Evolutionary conservation across 2,888 invertebrate genomes (phyloP), one percentile per base, ranked within the genome.

Genomic region (Desoria tigrina): DNA sequence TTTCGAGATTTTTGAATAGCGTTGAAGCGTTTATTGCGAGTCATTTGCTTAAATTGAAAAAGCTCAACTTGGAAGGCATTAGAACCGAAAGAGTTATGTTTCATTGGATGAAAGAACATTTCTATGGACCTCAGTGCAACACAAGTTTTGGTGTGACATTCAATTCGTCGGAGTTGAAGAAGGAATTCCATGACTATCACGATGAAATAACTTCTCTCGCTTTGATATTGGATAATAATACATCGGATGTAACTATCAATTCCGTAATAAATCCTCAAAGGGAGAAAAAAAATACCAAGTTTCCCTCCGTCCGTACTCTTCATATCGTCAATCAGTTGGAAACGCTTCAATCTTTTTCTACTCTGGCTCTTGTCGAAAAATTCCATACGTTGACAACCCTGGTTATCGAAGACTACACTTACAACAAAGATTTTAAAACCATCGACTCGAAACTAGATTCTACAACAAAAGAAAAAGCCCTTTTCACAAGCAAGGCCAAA

Each of bases 311-410:
- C 24, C 39, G 18, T n/a, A 28, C 2, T 42, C 24, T 61, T 2
- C 61, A 61, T 21, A 21, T 61, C 11, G 23, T 61, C 14, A 61
- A 61, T 42, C 23, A 61, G 21, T 39, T 54, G 11, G 27, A 32
- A 1, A 16, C 54, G 7, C 42, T 61, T 39, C 11, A 3, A 2
- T 42, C 42, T 18, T 61, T 28, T 42, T 53, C 39, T 16, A 14
- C 54, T 23, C 16, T 9, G 1, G 14, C 42, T 16, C 53, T 61
- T 9, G 50, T 54, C 7, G 28, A 18, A 2, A 54, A 54, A 37
- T 61, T 61, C 23, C 37, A 1, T 4, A 23, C 24, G 23, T 16
- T 61, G 2, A 42, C 54, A 11, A 61, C 16, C 3, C 18, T 61
- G 42, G 54, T 49, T 1, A 4, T 61, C 1, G 61, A 61, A 27